A percentile compares a stretch with the other conserved stretches of the same genome.
These are phyloP conservation scores for Myotis lucifugus DNA, from an alignment of 2,113 vertebrate genomes.

Conservation along the genomic window DNA sequence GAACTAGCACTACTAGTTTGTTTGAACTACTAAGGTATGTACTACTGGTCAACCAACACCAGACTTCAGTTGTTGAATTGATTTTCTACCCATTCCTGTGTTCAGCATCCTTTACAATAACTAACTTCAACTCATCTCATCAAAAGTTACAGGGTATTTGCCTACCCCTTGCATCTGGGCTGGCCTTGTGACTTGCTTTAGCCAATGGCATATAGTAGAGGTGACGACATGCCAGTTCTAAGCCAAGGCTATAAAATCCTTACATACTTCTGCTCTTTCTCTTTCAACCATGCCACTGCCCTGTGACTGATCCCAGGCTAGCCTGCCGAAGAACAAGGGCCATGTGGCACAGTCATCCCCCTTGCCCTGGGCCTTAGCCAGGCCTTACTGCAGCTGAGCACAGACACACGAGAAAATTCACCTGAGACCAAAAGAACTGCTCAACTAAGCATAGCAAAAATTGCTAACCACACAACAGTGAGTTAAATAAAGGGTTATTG, in stretches of 20 bases:
- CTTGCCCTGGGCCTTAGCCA: not conserved
- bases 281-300: not conserved
- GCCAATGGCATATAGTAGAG: not conserved
- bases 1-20: not conserved
- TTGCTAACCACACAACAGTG: not conserved
- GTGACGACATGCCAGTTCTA: not conserved
- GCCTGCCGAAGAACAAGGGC: not conserved
- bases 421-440: not conserved
- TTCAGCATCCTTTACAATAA: not conserved
- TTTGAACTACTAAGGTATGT: not conserved
- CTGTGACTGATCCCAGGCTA: not conserved
- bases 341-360: not conserved
- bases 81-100: not conserved
- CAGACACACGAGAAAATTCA: not conserved
- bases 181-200: not conserved
- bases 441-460: not conserved
- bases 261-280: not conserved
- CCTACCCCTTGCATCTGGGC: not conserved
- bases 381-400: not conserved
- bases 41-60: not conserved
- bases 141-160: not conserved
- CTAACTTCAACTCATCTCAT: not conserved
- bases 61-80: not conserved
- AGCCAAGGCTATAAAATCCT: not conserved
- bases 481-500: not conserved